Conservation (phyloP, 2,888 invertebrate species). For the Spilosoma lubricipeda region DNA sequence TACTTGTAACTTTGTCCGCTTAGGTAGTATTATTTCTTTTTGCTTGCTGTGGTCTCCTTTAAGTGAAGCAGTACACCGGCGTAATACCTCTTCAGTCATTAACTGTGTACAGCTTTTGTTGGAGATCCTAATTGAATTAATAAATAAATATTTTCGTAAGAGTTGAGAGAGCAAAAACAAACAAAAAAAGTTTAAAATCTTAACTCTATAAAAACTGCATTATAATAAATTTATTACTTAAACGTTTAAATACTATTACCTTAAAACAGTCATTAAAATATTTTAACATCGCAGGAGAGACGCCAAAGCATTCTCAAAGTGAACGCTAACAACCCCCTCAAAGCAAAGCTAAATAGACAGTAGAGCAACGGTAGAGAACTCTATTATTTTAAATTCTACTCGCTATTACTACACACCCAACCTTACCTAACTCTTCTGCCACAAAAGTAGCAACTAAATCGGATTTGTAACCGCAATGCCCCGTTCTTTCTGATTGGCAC, state of each 20-base stretch:
- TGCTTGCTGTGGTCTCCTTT: too few relatives aligned
- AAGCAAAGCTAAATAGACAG: not conserved
- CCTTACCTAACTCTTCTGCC: slow-evolving; percentile 48
- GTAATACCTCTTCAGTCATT: too few relatives aligned
- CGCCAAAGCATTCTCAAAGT: not conserved
- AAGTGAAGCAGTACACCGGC: too few relatives aligned
- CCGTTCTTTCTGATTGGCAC: slow-evolving; percentile 44
- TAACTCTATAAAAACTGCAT: too few relatives aligned
- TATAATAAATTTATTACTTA: too few relatives aligned
- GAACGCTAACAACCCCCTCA: not conserved
- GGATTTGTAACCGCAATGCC: slow-evolving; percentile 54
- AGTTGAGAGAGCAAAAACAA: not conserved
- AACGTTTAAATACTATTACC: not conserved
- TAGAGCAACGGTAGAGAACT: not conserved
- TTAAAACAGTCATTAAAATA: not conserved
- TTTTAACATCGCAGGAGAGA: not conserved
- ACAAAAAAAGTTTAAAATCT: not conserved
- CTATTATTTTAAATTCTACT: slow-evolving; percentile 14
- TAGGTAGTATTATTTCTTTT: too few relatives aligned
- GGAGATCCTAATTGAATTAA: too few relatives aligned
- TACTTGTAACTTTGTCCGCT: too few relatives aligned
- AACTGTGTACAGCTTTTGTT: too few relatives aligned
- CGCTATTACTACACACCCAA: slow-evolving; percentile 19
- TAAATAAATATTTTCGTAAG: not conserved
- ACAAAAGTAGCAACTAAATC: slow-evolving; percentile 55